Evolutionary conservation across 2,113 vertebrate genomes (phyloP).

Genomic region (Peromyscus maniculatus): DNA sequence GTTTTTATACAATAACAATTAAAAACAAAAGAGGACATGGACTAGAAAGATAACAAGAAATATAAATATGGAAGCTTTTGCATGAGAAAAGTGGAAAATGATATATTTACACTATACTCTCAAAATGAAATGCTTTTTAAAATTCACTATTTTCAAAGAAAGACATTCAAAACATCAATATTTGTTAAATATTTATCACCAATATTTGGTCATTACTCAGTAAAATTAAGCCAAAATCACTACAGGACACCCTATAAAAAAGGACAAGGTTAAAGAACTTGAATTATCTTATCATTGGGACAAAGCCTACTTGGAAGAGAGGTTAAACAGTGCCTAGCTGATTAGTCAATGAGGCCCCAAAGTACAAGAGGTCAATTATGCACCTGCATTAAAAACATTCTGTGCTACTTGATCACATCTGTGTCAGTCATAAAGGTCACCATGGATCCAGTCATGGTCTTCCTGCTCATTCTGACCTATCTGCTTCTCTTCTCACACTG

Average conservation of each 20-base stretch:
- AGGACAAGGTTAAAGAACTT: background rate
- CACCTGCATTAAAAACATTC: background rate
- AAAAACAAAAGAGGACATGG: background rate
- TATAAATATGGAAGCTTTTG: background rate
- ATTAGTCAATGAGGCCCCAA: background rate
- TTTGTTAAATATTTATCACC: background rate
- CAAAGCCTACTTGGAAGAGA: background rate
- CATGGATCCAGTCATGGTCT: background rate
- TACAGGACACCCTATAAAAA: rapidly evolving
- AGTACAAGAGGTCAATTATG: background rate
- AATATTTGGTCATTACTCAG: background rate
- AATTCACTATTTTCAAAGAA: background rate
- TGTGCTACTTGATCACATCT: background rate
- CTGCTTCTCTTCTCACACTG: background rate
- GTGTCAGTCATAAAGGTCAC: background rate
- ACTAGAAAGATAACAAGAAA: background rate
- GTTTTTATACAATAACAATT: background rate
- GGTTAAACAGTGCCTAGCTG: background rate
- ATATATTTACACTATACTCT: background rate
- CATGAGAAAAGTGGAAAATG: background rate
- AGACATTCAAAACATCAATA: background rate
- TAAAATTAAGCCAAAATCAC: background rate
- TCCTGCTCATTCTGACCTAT: background rate
- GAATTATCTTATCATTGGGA: background rate
- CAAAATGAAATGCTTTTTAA: background rate